Evolutionary conservation across 2,888 invertebrate species (phyloP).

Genomic region (Tiphia femorata): DNA sequence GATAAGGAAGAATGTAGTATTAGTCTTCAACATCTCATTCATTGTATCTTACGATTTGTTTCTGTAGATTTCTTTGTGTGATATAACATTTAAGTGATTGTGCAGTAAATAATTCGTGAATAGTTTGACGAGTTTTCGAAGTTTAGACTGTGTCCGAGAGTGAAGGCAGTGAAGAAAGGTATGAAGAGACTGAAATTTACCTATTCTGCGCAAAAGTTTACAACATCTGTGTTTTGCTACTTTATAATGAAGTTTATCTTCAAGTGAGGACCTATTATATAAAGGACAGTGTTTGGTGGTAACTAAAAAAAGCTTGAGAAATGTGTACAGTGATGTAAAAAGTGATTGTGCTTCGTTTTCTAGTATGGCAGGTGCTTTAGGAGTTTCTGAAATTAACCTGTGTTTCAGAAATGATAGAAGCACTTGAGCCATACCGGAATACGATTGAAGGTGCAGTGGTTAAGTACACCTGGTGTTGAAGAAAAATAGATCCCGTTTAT

Average conservation of each 20-base stretch:
- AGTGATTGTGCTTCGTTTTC: slow-evolving; percentile 62
- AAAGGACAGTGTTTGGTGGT: slow-evolving; percentile 57
- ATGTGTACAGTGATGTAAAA: slow-evolving; percentile 66
- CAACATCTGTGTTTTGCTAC: slow-evolving; percentile 22
- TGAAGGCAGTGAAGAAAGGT: slow-evolving; percentile 23
- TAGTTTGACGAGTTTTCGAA: slow-evolving; percentile 29
- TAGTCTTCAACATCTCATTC: slow-evolving; percentile 8
- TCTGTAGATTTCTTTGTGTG: slow-evolving; percentile 42
- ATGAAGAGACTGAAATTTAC: slow-evolving; percentile 16
- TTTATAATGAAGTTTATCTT: slow-evolving; percentile 11
- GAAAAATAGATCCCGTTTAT: slow-evolving; percentile 66
- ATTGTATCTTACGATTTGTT: slow-evolving; percentile 23
- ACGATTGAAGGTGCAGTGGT: slow-evolving; percentile 66
- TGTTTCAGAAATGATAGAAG: slow-evolving; percentile 6
- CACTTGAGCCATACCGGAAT: slow-evolving; percentile 44
- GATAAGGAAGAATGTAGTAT: slow-evolving; percentile 1
- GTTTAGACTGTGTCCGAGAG: slow-evolving; percentile 32
- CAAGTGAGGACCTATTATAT: slow-evolving; percentile 25
- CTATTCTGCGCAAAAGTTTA: slow-evolving; percentile 19
- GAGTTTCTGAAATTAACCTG: slow-evolving; percentile 12
- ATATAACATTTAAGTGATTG: slow-evolving; percentile 55
- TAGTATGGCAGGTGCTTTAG: slow-evolving; percentile 42
- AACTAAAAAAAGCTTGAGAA: slow-evolving; percentile 38
- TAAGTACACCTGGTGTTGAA: slow-evolving; percentile 64
- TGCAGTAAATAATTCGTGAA: slow-evolving; percentile 45